Evolutionary conservation across 2,888 invertebrate genomes (phyloP), one percentile per base, ranked within the genome.

Genomic region (Chesias legatella): DNA sequence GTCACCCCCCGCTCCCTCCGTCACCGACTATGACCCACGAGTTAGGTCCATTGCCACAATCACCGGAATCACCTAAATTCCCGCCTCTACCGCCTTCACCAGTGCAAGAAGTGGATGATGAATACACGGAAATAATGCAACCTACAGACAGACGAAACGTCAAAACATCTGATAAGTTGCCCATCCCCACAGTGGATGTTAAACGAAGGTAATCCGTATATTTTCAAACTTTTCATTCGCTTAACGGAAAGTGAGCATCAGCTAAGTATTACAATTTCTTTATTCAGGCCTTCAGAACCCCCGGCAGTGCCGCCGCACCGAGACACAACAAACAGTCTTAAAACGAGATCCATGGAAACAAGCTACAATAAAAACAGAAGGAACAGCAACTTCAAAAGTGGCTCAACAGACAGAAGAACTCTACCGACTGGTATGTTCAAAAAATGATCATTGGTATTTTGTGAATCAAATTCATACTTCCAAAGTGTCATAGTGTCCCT

Each of bases 321-420:
- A 23, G 90, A 91, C 65, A 88, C 91, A 31, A 90, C 91, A 22
- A 92, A 92, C 67, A 94, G 94, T 51, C 89, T 95, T 48, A 95
- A 95, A 75, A 95, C 95, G 53, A 91, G 95, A 63, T 95, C 95
- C 5, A 95, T 95, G 93, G 95, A 95, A 70, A 94, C 94, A 1
- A 93, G 93, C 52, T 94, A 93, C 67, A 92, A 90, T 51, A 90
- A 91, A 66, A 89, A 90, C 56, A 88, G 90, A 51, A 77, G 86
- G 56, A 85, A 78, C 53, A 90, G 89, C 74, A 76, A 82, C 58
- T 86, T 91, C 64, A 85, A 90, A 77, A 73, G 89, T 76, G 83
- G 91, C 58, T 89, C 91, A n/a, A 83, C 91, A 17, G 94, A 94
- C 65, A 88, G 94, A 66, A 90, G 94, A 58, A 94, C 94, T 11